Base-by-base conservation (phyloP, 92 coral and sea anemone species). In the Virgularia gustaviana region DNA sequence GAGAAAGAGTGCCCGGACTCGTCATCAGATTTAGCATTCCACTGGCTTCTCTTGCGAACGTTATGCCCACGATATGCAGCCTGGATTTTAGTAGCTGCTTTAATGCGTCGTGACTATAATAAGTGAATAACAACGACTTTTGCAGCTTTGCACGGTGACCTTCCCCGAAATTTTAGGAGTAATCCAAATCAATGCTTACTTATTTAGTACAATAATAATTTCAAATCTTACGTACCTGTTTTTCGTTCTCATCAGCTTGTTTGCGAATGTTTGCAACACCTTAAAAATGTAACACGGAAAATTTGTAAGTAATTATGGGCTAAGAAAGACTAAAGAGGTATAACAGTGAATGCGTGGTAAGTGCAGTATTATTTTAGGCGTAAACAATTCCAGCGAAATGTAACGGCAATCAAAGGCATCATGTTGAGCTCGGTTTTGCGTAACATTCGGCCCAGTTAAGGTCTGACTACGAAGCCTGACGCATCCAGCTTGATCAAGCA, bases 51-150 rank as follows among this genome's bases (percentile, higher is more conserved):
- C 36, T 94, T 91, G 0, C 99, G 89, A 16, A 88, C 88, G 47
- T 89, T 94, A 85, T 94, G 89, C 16, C 99, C 99, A 25, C 99
- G 84, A 62, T 84, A 94, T 2, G 84, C 95, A 6, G 99, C 99
- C 65, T 94, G 99, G 61, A 94, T 94, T 39, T 85, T 89, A 13
- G 99, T 94, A 9, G 95, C 99, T 1, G 99, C 99, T 20, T 78
- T 71, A 24, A 82, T 78, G 81, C 77, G 75, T 12, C 87, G 65
- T 28, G 78, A 80, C 99, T 94, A 64, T 7, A 33, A 13, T 43
- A 22, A 43, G n/a, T 13, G 1, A 22, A 43, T 43, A 43, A 13
- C 51, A 1, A n/a, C n/a, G n/a, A n/a, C n/a, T n/a, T n/a, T n/a
- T n/a, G n/a, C n/a, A n/a, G n/a, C n/a, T n/a, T n/a, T n/a, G n/a